Evolutionary conservation across 2,888 invertebrate genomes (phyloP).

Genomic region (Melinaea marsaeus): DNA sequence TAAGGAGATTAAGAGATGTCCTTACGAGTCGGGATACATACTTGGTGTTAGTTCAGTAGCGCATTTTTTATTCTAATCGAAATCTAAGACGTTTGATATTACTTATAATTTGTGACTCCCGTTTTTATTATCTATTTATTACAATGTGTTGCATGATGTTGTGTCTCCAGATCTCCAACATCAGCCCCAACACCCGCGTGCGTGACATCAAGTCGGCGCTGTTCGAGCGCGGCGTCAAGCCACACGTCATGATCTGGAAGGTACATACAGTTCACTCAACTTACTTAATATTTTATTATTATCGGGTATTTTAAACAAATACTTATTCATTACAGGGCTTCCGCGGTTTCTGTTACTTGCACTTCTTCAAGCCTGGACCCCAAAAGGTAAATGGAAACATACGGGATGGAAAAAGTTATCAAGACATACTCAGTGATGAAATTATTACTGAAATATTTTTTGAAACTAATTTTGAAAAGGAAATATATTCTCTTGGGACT

Average conservation of each 20-base stretch:
- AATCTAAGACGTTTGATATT: too few relatives aligned
- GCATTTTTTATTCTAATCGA: too few relatives aligned
- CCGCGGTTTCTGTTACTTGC: slow-evolving; percentile 84
- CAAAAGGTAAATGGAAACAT: slow-evolving; percentile 53
- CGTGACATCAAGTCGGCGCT: slow-evolving; percentile 86
- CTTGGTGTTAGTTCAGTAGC: too few relatives aligned
- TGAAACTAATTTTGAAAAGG: too few relatives aligned
- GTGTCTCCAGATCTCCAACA: slow-evolving; percentile 80
- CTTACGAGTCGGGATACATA: too few relatives aligned
- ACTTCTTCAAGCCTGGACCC: slow-evolving; percentile 83
- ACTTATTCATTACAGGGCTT: slow-evolving; percentile 63
- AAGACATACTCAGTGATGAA: too few relatives aligned
- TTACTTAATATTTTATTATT: background rate
- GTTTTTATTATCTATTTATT: background rate
- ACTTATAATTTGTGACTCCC: too few relatives aligned
- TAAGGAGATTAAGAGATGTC: slow-evolving; percentile 26
- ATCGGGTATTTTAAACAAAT: slow-evolving; percentile 13
- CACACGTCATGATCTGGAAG: slow-evolving; percentile 87
- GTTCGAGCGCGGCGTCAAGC: slow-evolving; percentile 85
- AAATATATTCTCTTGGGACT: too few relatives aligned
- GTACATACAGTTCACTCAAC: slow-evolving; percentile 40
- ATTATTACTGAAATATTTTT: too few relatives aligned
- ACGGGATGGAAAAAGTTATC: too few relatives aligned
- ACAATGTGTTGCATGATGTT: background rate
- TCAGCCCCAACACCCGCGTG: slow-evolving; percentile 83